A percentile compares a stretch with the other conserved stretches of the same genome.
Conservation (phyloP, 2,113 vertebrate genomes). For the Morone chrysops region DNA sequence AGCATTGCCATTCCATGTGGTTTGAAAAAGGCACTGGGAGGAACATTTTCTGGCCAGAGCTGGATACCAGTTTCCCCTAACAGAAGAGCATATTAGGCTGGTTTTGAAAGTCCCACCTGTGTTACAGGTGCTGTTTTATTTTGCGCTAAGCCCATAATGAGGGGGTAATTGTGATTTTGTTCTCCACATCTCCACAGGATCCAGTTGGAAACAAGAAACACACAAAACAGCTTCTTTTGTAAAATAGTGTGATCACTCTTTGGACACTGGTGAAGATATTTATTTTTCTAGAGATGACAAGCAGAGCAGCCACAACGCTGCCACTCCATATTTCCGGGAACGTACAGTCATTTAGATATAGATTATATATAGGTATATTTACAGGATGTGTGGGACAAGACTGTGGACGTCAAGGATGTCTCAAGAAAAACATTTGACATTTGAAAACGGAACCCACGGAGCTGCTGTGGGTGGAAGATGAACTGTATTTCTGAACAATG, state of each 20-base stretch:
- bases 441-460: slow-evolving; percentile 66
- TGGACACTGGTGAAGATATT: slow-evolving; percentile 93
- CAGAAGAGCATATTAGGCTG: slow-evolving; percentile 11
- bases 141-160: slow-evolving; percentile 18
- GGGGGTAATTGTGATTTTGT: slow-evolving; percentile 69
- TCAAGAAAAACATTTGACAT: slow-evolving; percentile 62
- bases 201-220: slow-evolving; percentile 89
- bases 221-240: slow-evolving; percentile 87
- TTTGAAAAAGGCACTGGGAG: neutral
- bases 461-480: slow-evolving; percentile 78
- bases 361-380: slow-evolving; percentile 80
- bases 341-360: slow-evolving; percentile 78
- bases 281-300: slow-evolving; percentile 97
- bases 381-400: slow-evolving; percentile 71
- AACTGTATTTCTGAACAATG: slow-evolving; percentile 93
- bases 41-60: slow-evolving; percentile 2
- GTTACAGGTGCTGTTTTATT: slow-evolving; percentile 5
- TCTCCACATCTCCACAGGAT: slow-evolving; percentile 87
- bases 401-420: slow-evolving; percentile 66
- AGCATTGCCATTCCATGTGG: slow-evolving; percentile 2
- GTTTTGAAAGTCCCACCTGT: neutral
- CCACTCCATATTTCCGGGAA: slow-evolving; percentile 79
- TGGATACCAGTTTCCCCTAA: neutral
- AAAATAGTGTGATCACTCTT: slow-evolving; percentile 88
- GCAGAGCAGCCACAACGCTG: slow-evolving; percentile 74